Evolutionary conservation across 2,797 vertebrate species (phyloP).

Genomic region (Bradypodion pumilum): DNA sequence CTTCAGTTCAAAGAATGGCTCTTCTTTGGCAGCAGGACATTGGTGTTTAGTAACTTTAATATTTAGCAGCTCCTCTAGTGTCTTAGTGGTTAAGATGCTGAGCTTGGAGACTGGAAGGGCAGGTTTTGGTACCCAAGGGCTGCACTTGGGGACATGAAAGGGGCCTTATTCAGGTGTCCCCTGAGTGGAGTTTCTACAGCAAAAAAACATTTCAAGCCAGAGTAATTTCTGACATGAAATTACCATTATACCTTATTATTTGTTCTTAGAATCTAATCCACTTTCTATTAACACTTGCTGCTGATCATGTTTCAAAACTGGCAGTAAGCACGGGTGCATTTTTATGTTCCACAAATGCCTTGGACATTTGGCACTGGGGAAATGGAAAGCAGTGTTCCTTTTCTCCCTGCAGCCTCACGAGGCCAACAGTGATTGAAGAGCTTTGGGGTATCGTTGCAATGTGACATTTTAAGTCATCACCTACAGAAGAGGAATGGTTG

Average conservation of each 20-base stretch:
- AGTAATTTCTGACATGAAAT: no score
- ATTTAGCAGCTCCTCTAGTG: no score
- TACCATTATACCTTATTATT: conserved; percentile 1
- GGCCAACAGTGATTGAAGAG: not conserved
- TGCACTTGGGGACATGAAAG: no score
- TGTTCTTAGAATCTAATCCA: not conserved
- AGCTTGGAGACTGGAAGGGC: no score
- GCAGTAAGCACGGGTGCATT: not conserved
- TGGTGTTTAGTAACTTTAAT: not conserved
- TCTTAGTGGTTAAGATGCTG: no score
- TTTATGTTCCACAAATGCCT: rapidly evolving
- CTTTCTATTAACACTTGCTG: not conserved
- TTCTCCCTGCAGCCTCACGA: not conserved
- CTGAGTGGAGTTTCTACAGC: no score
- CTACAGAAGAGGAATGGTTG: not conserved
- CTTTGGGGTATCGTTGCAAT: not conserved
- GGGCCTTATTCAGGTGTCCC: no score
- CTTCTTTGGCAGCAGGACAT: not conserved
- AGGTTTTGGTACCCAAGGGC: no score
- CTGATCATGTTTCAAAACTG: not conserved
- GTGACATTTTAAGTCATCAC: not conserved
- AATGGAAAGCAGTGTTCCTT: not conserved
- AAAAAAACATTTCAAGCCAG: no score
- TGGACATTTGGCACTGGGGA: rapidly evolving
- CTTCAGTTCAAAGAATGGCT: not conserved